Evolutionary conservation across 2,113 vertebrate genomes (phyloP).

Genomic region (Neodontobutis hainanensis): DNA sequence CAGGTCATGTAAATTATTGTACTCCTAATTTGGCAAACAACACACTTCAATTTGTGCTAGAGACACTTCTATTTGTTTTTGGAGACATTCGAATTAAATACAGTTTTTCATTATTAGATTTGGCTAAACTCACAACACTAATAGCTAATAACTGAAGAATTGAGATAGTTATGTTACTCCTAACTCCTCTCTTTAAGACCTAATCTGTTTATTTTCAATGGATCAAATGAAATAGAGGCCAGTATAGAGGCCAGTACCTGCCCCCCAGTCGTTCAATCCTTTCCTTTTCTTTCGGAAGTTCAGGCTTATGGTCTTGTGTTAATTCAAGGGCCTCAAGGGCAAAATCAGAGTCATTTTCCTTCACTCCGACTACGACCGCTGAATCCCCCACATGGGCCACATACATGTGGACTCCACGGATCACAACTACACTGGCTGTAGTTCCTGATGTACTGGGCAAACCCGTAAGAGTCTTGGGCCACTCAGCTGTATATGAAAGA

Average conservation of each 20-base stretch:
- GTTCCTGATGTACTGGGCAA: constrained; percentile 97
- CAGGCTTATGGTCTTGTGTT: constrained; percentile 97
- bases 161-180: no score
- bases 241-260: constrained; percentile 73
- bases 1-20: neutral
- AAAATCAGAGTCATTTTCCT: constrained; percentile 87
- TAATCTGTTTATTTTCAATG: no score
- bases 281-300: constrained; percentile 94
- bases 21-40: neutral
- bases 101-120: no score
- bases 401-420: constrained; percentile 92
- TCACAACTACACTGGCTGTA: constrained; percentile 94
- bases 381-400: constrained; percentile 97
- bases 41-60: no score
- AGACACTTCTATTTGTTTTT: no score
- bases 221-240: no score
- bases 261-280: constrained; percentile 96
- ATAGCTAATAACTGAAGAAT: no score
- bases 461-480: constrained; percentile 96
- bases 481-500: constrained; percentile 82
- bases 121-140: no score
- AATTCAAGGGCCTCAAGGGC: constrained; percentile 91
- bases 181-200: no score
- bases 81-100: no score
- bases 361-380: constrained; percentile 92